phyloP scores from a whole-genome alignment of 2,113 vertebrate genomes.

The Sturnira hondurensis region DNA sequence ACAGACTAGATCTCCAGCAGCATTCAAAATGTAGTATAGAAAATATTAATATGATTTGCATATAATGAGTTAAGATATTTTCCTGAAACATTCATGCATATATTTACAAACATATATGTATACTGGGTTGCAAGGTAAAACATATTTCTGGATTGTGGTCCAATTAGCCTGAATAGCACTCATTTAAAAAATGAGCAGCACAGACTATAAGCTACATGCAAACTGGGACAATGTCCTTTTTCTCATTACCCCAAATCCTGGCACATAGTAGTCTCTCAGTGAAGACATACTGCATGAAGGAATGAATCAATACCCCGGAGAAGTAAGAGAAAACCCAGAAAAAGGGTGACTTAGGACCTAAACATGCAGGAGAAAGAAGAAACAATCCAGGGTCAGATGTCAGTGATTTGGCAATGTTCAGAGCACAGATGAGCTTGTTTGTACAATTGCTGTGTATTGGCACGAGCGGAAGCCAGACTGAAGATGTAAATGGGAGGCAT shows the following conservation, averaged over 20 bases:
- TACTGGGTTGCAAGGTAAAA: neutral
- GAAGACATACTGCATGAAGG: neutral
- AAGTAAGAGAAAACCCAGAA: neutral
- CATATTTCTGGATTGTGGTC: neutral
- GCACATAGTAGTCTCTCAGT: neutral
- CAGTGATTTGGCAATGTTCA: neutral
- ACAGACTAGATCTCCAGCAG: neutral
- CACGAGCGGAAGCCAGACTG: neutral
- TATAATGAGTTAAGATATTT: neutral
- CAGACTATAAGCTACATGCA: neutral
- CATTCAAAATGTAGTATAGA: neutral
- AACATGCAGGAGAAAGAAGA: neutral
- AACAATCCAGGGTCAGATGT: neutral
- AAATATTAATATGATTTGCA: neutral
- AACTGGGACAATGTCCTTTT: neutral
- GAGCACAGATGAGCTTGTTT: neutral
- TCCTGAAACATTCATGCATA: neutral
- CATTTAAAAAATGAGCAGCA: conserved; percentile 5
- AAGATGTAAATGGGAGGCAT: neutral
- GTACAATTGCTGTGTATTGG: neutral
- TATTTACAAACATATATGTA: neutral
- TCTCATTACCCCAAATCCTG: neutral
- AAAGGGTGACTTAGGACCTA: neutral
- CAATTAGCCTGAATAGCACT: neutral
- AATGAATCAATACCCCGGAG: neutral